Conservation (phyloP, 2,888 invertebrate species). For the Chalcosyrphus nemorum region DNA sequence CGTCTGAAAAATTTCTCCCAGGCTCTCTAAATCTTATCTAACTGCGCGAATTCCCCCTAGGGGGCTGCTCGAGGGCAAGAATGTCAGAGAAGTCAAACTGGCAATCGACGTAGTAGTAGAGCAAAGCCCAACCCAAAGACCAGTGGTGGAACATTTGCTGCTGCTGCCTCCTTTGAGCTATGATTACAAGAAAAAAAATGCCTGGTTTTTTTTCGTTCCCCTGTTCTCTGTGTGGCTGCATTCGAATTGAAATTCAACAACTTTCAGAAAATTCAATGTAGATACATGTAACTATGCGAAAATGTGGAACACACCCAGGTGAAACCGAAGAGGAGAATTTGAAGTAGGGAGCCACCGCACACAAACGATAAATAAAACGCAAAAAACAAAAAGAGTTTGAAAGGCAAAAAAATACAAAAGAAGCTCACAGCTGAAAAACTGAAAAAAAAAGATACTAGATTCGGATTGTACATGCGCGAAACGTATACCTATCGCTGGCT, state of each 20-base stretch:
- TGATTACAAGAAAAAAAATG: slow-evolving; percentile 18
- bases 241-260: slow-evolving; percentile 60
- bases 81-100: slow-evolving; percentile 63
- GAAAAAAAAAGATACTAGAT: slow-evolving; percentile 21
- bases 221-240: slow-evolving; percentile 34
- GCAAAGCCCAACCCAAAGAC: slow-evolving; percentile 65
- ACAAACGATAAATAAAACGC: slow-evolving; percentile 29
- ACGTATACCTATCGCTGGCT: slow-evolving; percentile 47
- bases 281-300: slow-evolving; percentile 46
- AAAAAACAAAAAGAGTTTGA: slow-evolving; percentile 29
- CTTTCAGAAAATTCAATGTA: slow-evolving; percentile 58
- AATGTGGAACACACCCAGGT: slow-evolving; percentile 70
- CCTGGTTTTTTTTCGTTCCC: neutral
- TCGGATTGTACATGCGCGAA: slow-evolving; percentile 55
- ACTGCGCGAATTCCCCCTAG: slow-evolving; percentile 34
- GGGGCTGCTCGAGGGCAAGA: slow-evolving; percentile 49
- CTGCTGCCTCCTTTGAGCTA: slow-evolving; percentile 28
- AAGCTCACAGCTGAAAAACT: neutral
- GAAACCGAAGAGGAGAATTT: slow-evolving; percentile 45
- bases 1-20: slow-evolving; percentile 56
- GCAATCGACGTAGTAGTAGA: slow-evolving; percentile 28
- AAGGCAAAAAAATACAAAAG: neutral
- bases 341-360: neutral
- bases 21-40: slow-evolving; percentile 63
- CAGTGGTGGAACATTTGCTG: slow-evolving; percentile 19